Base-by-base conservation (phyloP, 2,113 vertebrate species). In the Zapornia atra region DNA sequence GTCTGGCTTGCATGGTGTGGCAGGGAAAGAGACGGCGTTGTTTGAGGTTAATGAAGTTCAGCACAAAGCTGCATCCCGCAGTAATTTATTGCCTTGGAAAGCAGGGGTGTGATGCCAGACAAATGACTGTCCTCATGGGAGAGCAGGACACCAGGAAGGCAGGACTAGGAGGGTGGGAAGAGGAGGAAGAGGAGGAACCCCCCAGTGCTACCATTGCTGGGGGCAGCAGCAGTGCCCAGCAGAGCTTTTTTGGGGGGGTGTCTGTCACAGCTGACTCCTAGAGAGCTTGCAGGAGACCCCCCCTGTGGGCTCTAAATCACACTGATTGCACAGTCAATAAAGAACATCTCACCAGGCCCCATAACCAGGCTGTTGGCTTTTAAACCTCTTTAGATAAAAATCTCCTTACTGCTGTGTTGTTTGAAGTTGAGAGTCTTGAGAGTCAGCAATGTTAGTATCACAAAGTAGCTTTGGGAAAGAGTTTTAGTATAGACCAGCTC, bases 31-130 rank as follows among this genome's bases (percentile, higher is more conserved):
- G 63, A 61, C 0, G 0, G 38, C 31, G 14, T 56, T 5, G 18
- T 57, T 71, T 60, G 92, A 0, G 0, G 65, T 57, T 90, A 92
- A 96, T 72, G 84, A 96, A 88, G 91, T 71, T 75, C 80, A 34
- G 46, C 46, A 60, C 72, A 84, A 95, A 94, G 86, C 81, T 85
- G 87, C 70, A 76, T 76, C 70, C 78, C 1, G 0, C 65, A 72
- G 70, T 91, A 68, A 96, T 96, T 96, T 92, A 82, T 89, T 94
- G 64, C 63, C 50, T 92, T 92, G 69, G 65, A 81, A 94, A 82
- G 76, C 76, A 80, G 38, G 68, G 72, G 10, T 69, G 40, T 86
- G 82, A 92, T 94, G 82, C 82, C 71, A 92, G 82, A 83, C 80
- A 86, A 95, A 81, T 92, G 91, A 94, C 77, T 75, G 65, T 64